Evolutionary conservation across 1,140 invertebrate genomes (phyloP).

Genomic region (Rhagoletis zephyria): DNA sequence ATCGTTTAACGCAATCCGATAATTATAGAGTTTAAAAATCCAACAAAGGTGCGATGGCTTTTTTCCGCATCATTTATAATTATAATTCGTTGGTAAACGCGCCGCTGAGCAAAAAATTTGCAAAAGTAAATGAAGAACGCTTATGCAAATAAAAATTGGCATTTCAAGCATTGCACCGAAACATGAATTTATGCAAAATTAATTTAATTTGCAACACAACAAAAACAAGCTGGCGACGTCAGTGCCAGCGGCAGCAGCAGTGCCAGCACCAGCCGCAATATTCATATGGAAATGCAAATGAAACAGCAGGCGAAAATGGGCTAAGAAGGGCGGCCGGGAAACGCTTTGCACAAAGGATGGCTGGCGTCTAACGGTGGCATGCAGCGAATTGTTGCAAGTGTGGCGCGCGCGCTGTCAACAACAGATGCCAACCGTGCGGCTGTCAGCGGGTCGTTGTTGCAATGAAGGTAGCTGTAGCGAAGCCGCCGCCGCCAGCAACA

Average conservation of each 20-base stretch:
- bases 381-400: constrained; percentile 24
- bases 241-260: neutral
- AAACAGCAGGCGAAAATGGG: neutral
- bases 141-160: constrained; percentile 31
- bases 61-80: neutral
- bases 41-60: neutral
- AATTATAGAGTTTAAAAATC: neutral
- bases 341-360: neutral
- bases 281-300: constrained; percentile 44
- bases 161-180: constrained; percentile 19
- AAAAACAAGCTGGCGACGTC: neutral
- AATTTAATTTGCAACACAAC: constrained; percentile 18
- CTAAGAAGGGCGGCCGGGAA: neutral
- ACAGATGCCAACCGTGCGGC: constrained; percentile 6
- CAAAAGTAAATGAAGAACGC: constrained; percentile 1
- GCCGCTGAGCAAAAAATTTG: neutral
- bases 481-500: neutral
- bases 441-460: constrained; percentile 1
- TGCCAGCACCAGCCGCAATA: neutral
- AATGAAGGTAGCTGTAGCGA: constrained; percentile 4
- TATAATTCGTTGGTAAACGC: neutral
- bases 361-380: neutral
- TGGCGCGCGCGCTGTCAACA: constrained; percentile 12
- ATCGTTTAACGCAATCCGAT: neutral
- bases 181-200: constrained; percentile 45